A percentile compares a stretch with the other conserved stretches of the same genome.
Evolutionary conservation across 2,888 invertebrate genomes (phyloP).

Genomic region (Epirrhoe tristata): DNA sequence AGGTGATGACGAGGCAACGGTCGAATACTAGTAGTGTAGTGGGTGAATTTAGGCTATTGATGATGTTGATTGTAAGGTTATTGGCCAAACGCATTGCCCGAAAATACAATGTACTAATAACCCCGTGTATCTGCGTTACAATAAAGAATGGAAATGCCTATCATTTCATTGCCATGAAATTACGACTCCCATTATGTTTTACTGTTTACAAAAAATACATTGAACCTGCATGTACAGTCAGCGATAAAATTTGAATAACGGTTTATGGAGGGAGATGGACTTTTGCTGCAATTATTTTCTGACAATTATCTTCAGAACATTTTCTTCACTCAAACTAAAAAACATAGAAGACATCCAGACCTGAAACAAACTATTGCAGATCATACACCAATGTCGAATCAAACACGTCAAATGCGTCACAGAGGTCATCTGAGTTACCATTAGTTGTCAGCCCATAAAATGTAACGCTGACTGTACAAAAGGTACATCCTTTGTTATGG

Average conservation of each 20-base stretch:
- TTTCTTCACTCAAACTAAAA: too few relatives aligned
- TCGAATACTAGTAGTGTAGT: too few relatives aligned
- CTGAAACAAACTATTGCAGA: too few relatives aligned
- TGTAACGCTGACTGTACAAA: not conserved
- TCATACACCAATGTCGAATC: too few relatives aligned
- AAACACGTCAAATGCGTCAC: too few relatives aligned
- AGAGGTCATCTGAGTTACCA: too few relatives aligned
- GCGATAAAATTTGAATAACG: not conserved
- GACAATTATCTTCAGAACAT: too few relatives aligned
- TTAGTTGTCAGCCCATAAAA: too few relatives aligned
- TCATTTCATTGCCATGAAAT: slow-evolving; percentile 7
- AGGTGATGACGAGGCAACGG: too few relatives aligned
- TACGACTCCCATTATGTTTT: slow-evolving; percentile 7
- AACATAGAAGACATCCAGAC: too few relatives aligned
- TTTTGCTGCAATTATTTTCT: too few relatives aligned
- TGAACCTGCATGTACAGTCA: slow-evolving; percentile 3
- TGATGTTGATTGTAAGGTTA: not conserved
- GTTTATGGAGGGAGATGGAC: not conserved
- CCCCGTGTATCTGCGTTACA: not conserved
- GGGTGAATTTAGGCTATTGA: too few relatives aligned
- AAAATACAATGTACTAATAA: not conserved
- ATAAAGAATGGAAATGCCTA: slow-evolving; percentile 10
- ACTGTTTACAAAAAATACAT: slow-evolving; percentile 22
- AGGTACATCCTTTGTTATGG: slow-evolving; percentile 7
- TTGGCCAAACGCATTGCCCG: not conserved